A percentile compares a stretch with the other conserved stretches of the same genome.
These are phyloP conservation scores for Glaucidium brasilianum DNA, from an alignment of 2,113 vertebrate species.

Conservation along the genomic window DNA sequence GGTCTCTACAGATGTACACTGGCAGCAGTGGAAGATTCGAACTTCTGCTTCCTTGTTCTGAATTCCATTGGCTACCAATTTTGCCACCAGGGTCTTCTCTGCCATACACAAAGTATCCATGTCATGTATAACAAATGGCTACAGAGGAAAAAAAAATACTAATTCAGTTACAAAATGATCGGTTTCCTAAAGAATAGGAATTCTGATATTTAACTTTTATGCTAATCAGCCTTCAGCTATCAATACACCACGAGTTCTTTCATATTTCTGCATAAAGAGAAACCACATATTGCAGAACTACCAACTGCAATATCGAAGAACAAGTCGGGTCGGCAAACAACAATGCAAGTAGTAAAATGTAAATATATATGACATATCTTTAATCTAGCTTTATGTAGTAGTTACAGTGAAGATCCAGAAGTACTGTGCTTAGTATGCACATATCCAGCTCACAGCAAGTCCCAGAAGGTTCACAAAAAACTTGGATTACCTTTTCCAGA, in stretches of 20 bases:
- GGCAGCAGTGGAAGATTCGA: constrained; percentile 97
- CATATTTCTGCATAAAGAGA: neutral
- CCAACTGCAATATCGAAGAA: neutral
- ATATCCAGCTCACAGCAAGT: neutral
- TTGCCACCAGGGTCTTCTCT: constrained; percentile 92
- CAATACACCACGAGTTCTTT: neutral
- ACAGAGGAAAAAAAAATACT: neutral
- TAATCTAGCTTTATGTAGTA: neutral
- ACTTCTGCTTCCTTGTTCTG: constrained; percentile 93
- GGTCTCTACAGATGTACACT: constrained; percentile 92
- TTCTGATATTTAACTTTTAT: neutral
- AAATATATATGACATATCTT: neutral
- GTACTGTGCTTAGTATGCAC: neutral
- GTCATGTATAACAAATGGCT: constrained; percentile 98
- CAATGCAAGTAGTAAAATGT: neutral
- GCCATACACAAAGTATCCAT: constrained; percentile 97
- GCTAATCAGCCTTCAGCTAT: neutral
- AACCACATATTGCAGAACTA: neutral
- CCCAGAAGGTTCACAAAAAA: neutral
- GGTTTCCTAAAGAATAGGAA: neutral
- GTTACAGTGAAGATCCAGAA: neutral
- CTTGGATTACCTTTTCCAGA: constrained; percentile 22
- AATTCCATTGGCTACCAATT: constrained; percentile 86
- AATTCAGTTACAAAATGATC: neutral
- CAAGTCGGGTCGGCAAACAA: neutral